These are phyloP conservation scores for Coptotermes formosanus DNA, from an alignment of 1,140 invertebrate species.

Conservation along the genomic window DNA sequence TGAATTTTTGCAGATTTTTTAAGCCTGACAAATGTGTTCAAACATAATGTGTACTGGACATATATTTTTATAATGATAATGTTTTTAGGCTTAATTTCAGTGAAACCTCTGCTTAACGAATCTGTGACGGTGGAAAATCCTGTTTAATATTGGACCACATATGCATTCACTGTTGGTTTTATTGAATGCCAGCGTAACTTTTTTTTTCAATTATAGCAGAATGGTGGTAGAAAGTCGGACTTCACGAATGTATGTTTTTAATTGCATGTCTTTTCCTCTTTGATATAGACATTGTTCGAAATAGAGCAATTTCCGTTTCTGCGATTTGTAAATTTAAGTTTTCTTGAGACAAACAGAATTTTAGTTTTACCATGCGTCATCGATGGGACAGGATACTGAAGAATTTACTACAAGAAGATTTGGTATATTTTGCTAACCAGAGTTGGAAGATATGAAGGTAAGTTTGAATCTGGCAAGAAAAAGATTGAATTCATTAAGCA, in stretches of 20 bases:
- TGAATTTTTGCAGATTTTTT: no score
- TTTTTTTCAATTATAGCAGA: not conserved
- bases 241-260: not conserved
- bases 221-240: not conserved
- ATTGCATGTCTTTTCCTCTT: not conserved
- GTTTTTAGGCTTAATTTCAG: not conserved
- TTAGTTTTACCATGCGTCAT: constrained; percentile 16
- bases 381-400: not conserved
- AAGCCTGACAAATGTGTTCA: no score
- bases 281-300: not conserved
- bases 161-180: not conserved
- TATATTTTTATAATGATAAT: not conserved
- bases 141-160: not conserved
- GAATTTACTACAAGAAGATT: constrained; percentile 16
- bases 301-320: not conserved
- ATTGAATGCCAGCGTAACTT: not conserved
- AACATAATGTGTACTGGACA: no score
- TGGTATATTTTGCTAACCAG: constrained; percentile 16
- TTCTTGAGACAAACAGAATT: constrained; percentile 12
- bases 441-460: constrained; percentile 16
- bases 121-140: not conserved
- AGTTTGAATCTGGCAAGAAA: constrained; percentile 1
- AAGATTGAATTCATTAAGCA: not conserved
- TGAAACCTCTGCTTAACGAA: constrained; percentile 18
- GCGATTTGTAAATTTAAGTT: constrained; percentile 3